Conservation (phyloP, 2,797 vertebrate genomes). For the Urocyon cinereoargenteus region DNA sequence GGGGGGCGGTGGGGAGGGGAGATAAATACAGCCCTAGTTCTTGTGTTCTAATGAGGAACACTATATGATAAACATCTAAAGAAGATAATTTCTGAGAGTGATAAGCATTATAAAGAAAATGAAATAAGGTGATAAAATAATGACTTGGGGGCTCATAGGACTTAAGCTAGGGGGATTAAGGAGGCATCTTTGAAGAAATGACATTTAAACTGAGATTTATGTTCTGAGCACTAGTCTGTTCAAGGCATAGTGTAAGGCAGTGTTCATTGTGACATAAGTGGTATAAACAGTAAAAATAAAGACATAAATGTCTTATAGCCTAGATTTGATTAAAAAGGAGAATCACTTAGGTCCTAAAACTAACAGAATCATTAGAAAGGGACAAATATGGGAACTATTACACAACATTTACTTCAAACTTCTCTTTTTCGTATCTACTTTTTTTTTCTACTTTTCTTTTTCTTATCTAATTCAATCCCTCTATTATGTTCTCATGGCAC, state of each 20-base stretch:
- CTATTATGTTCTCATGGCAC: not conserved
- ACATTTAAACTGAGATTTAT: not conserved
- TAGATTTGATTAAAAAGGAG: not conserved
- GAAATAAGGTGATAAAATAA: conserved; percentile 3
- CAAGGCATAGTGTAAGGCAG: not conserved
- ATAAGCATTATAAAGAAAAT: not conserved
- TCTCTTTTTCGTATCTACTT: not conserved
- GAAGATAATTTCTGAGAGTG: not conserved
- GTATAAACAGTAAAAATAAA: not conserved
- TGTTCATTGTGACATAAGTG: not conserved
- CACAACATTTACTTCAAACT: not conserved
- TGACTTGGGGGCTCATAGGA: not conserved
- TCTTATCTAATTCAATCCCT: not conserved
- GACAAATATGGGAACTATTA: not conserved
- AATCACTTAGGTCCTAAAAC: not conserved
- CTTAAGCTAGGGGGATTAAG: not conserved
- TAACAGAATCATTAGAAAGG: not conserved
- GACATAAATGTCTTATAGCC: not conserved
- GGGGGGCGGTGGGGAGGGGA: not conserved
- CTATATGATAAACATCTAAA: not conserved
- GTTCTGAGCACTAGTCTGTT: not conserved
- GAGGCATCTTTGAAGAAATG: not conserved
- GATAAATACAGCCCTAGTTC: not conserved
- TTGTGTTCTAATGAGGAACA: not conserved
- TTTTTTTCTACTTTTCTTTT: not conserved